Percentiles rank a stretch among this genome's conserved stretches.
Conservation (phyloP, 2,797 vertebrate genomes). For the Tragelaphus oryx region DNA sequence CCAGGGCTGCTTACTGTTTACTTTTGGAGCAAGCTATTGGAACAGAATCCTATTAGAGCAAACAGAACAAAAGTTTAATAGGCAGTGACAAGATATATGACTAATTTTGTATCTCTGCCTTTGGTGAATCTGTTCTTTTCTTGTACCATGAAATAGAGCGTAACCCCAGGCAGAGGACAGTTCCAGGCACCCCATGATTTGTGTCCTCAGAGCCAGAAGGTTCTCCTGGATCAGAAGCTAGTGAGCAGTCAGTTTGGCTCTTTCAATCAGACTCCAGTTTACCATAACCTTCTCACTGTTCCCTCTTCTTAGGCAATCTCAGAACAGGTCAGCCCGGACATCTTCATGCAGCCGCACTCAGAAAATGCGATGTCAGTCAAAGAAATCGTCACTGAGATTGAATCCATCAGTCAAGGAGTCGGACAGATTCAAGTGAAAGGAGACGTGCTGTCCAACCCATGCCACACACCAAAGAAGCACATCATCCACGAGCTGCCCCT, state of each 20-base stretch:
- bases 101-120: slow-evolving; percentile 13
- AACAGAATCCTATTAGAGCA: background rate
- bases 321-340: slow-evolving; percentile 72
- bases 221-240: slow-evolving; percentile 34
- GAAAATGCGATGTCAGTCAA: slow-evolving; percentile 93
- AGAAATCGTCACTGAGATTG: slow-evolving; percentile 93
- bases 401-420: slow-evolving; percentile 89
- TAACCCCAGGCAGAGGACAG: background rate
- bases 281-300: slow-evolving; percentile 51
- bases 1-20: background rate
- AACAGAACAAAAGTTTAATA: slow-evolving; percentile 29
- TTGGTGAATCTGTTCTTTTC: background rate
- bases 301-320: slow-evolving; percentile 74
- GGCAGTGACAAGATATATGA: background rate
- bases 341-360: slow-evolving; percentile 78
- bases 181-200: background rate
- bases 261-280: background rate
- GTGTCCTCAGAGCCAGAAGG: background rate
- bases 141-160: background rate
- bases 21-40: slow-evolving; percentile 25
- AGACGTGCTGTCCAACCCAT: slow-evolving; percentile 76
- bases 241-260: slow-evolving; percentile 3
- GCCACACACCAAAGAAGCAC: slow-evolving; percentile 83
- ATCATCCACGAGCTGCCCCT: slow-evolving; percentile 73
- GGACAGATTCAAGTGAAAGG: slow-evolving; percentile 79